Conservation (phyloP, 2,888 invertebrate genomes). For the Malacosoma neustria region DNA sequence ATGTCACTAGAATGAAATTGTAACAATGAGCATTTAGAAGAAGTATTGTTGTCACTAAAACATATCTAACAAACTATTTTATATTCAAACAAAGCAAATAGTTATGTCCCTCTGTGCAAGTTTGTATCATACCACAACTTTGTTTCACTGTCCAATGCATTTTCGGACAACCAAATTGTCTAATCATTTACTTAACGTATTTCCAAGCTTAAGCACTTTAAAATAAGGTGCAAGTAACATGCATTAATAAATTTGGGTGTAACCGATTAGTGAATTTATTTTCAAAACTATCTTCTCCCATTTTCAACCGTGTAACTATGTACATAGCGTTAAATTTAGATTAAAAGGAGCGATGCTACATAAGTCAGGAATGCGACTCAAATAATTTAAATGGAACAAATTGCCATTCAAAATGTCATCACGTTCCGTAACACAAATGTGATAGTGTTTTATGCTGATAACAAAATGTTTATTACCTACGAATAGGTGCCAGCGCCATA, state of each 20-base stretch:
- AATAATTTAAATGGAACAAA: constrained; percentile 42
- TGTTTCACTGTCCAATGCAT: constrained; percentile 34
- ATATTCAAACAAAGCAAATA: constrained; percentile 24
- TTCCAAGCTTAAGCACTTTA: constrained; percentile 13
- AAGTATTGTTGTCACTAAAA: too few relatives aligned
- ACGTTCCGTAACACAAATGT: constrained; percentile 34
- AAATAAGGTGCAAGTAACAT: constrained; percentile 6
- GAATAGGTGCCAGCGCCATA: constrained; percentile 15
- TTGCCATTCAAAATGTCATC: constrained; percentile 45
- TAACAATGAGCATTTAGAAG: too few relatives aligned
- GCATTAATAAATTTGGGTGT: constrained; percentile 3
- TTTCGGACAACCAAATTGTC: constrained; percentile 20
- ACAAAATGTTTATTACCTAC: constrained; percentile 28
- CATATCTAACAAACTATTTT: background rate
- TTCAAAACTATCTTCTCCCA: background rate
- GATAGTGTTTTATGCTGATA: constrained; percentile 30
- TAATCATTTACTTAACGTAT: constrained; percentile 10
- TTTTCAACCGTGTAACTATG: background rate
- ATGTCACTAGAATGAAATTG: too few relatives aligned
- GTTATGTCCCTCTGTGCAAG: constrained; percentile 38
- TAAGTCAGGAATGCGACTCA: constrained; percentile 19
- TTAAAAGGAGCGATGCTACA: constrained; percentile 14
- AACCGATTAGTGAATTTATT: background rate
- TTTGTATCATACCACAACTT: constrained; percentile 47
- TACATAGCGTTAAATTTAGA: constrained; percentile 15